Percentiles rank a stretch among this genome's conserved stretches.
phyloP scores from a whole-genome alignment of 1,140 invertebrate genomes.

The Lasaia peninsularis region DNA sequence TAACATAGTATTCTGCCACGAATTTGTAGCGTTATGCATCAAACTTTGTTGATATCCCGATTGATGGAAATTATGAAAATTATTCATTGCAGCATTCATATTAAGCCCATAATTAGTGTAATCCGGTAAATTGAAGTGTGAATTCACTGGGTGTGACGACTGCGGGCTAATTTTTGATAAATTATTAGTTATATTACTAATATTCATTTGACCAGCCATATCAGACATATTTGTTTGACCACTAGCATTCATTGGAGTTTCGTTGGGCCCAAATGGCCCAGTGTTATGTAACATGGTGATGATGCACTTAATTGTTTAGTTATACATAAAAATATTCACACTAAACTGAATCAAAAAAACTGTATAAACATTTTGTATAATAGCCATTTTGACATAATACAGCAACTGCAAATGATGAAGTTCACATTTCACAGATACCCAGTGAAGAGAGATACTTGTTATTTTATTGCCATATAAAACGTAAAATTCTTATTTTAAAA shows the following conservation, averaged over 20 bases:
- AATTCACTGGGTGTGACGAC: slow-evolving; percentile 28
- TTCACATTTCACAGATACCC: slow-evolving; percentile 2
- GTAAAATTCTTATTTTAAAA: too few species aligned
- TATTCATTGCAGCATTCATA: slow-evolving; percentile 39
- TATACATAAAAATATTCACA: slow-evolving; percentile 33
- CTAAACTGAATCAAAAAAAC: slow-evolving; percentile 28
- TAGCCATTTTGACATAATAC: slow-evolving; percentile 55
- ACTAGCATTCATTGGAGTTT: slow-evolving; percentile 48
- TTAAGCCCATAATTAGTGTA: slow-evolving; percentile 45
- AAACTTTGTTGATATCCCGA: slow-evolving; percentile 38
- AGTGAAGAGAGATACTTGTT: neutral
- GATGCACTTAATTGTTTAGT: slow-evolving; percentile 29
- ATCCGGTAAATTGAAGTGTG: slow-evolving; percentile 41
- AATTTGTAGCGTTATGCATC: slow-evolving; percentile 37
- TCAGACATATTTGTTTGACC: slow-evolving; percentile 47
- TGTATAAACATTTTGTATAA: slow-evolving; percentile 48
- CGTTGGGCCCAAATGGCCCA: slow-evolving; percentile 53
- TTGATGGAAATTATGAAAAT: slow-evolving; percentile 46
- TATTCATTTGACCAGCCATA: slow-evolving; percentile 40
- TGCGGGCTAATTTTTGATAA: slow-evolving; percentile 48
- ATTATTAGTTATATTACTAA: slow-evolving; percentile 51
- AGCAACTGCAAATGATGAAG: neutral
- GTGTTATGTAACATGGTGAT: slow-evolving; percentile 64
- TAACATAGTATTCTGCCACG: slow-evolving; percentile 48
- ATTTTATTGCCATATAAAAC: neutral